Conservation (phyloP, 2,113 vertebrate genomes). For the Engystomops pustulosus region DNA sequence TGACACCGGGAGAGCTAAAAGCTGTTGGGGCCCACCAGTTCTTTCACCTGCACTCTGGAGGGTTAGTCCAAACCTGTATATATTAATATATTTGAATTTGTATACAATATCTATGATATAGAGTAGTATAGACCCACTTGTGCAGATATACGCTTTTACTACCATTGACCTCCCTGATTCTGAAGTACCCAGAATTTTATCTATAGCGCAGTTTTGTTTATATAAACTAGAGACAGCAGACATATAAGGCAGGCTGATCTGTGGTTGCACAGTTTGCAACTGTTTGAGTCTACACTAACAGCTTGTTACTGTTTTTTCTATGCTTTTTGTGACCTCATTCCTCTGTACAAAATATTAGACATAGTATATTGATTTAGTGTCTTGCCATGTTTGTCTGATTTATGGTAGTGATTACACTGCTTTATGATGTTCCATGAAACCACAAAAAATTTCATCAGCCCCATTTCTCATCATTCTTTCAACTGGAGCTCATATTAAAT, state of each 20-base stretch:
- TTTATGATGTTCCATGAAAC: constrained; percentile 58
- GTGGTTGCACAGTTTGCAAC: constrained; percentile 34
- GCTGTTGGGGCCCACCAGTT: too few relatives aligned
- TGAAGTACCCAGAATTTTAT: too few relatives aligned
- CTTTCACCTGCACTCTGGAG: too few relatives aligned
- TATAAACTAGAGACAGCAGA: too few relatives aligned
- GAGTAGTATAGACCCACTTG: too few relatives aligned
- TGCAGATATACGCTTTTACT: too few relatives aligned
- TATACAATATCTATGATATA: too few relatives aligned
- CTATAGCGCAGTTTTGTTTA: too few relatives aligned
- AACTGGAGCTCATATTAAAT: constrained; percentile 26
- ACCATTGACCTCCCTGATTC: too few relatives aligned
- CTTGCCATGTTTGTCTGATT: constrained; percentile 52
- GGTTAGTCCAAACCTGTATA: too few relatives aligned
- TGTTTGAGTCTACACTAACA: constrained; percentile 7
- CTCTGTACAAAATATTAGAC: constrained; percentile 42
- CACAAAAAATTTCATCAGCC: constrained; percentile 53
- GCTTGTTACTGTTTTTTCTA: constrained; percentile 24
- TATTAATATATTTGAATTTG: too few relatives aligned
- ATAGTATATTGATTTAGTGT: constrained; percentile 59
- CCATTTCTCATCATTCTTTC: constrained; percentile 16
- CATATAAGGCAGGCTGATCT: constrained; percentile 21
- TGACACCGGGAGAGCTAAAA: too few relatives aligned
- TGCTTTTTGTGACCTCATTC: constrained; percentile 32
- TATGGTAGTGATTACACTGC: constrained; percentile 56